phyloP scores from a whole-genome alignment of 2,113 vertebrate genomes.

The Ivindomyrus marchei region DNA sequence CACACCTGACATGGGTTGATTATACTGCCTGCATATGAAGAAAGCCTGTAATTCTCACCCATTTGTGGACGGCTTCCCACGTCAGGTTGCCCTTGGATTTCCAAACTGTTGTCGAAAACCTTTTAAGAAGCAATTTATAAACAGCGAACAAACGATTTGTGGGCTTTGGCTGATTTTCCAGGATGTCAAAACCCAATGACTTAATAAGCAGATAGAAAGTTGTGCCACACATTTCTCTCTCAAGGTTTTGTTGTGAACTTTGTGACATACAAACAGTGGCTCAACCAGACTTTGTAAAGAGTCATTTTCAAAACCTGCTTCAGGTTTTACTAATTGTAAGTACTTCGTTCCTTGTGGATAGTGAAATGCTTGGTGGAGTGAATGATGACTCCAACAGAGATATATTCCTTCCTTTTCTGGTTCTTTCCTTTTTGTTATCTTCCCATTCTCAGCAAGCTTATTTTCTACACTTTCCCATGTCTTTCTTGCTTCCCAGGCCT shows the following conservation, averaged over 20 bases:
- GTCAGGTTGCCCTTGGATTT: slow-evolving; percentile 10
- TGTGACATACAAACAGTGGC: neutral
- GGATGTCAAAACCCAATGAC: slow-evolving; percentile 16
- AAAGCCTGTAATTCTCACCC: slow-evolving; percentile 11
- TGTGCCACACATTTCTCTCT: neutral
- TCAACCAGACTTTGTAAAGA: neutral
- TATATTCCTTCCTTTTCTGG: neutral
- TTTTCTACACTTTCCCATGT: neutral
- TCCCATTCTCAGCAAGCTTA: neutral
- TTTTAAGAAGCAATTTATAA: slow-evolving; percentile 25
- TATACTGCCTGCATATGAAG: slow-evolving; percentile 21
- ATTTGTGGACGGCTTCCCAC: neutral
- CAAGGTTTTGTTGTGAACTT: neutral
- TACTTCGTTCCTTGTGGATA: neutral
- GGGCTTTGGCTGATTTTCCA: neutral
- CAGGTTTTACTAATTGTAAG: neutral
- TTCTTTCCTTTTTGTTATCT: neutral
- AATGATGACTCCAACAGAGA: neutral
- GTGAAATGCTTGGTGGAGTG: neutral
- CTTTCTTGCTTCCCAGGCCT: neutral
- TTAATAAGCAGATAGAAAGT: slow-evolving; percentile 23
- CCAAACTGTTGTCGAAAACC: slow-evolving; percentile 20
- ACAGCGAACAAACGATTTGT: neutral
- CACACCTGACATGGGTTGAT: slow-evolving; percentile 21
- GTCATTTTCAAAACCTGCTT: neutral